These are phyloP conservation scores for Melitaea athalia DNA, from an alignment of 2,888 invertebrate species.

Conservation along the genomic window DNA sequence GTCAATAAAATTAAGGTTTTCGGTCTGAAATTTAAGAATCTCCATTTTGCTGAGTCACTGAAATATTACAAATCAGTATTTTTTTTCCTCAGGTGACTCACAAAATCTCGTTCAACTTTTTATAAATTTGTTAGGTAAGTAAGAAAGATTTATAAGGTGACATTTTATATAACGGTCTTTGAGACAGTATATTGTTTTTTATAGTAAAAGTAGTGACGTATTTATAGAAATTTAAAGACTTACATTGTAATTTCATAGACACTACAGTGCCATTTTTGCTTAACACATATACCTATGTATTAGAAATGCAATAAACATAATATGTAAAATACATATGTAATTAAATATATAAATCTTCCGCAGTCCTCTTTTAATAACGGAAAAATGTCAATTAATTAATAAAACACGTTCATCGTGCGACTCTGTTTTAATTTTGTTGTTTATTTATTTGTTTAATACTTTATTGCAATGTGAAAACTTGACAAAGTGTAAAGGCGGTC, in stretches of 20 bases:
- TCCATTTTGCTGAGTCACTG: constrained; percentile 5
- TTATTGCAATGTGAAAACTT: too few relatives aligned
- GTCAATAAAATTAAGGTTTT: constrained; percentile 16
- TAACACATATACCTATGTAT: neutral
- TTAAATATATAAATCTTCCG: constrained; percentile 52
- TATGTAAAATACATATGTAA: constrained; percentile 16
- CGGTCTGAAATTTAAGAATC: neutral
- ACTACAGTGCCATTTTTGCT: constrained; percentile 14
- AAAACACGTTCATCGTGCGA: constrained; percentile 38
- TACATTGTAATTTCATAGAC: constrained; percentile 6
- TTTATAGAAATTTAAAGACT: too few relatives aligned
- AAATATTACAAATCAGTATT: constrained; percentile 12
- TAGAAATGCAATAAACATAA: constrained; percentile 9
- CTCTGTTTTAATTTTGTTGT: neutral
- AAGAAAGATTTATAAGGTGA: neutral
- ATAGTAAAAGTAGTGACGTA: too few relatives aligned
- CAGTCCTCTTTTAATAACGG: constrained; percentile 50
- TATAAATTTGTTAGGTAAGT: neutral
- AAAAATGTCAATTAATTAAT: constrained; percentile 60
- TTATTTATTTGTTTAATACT: too few relatives aligned
- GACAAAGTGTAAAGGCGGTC: too few relatives aligned
- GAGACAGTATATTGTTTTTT: too few relatives aligned
- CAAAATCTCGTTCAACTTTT: neutral
- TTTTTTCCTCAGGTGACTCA: neutral
- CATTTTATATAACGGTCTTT: neutral